phyloP scores from a whole-genome alignment of 1,140 invertebrate species.

The Nasonia longicornis region DNA sequence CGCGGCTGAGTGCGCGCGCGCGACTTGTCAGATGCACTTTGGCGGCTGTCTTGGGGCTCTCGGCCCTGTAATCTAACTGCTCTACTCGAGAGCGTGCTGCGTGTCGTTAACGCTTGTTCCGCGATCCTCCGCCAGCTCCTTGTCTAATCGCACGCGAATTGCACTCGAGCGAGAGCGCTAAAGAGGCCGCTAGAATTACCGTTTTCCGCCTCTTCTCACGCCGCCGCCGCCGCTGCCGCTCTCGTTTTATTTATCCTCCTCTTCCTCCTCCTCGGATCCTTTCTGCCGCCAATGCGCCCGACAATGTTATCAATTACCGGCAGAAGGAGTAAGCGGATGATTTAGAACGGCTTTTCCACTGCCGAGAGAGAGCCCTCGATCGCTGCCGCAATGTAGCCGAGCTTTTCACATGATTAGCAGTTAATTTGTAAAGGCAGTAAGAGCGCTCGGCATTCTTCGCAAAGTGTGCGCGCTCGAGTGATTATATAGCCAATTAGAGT shows the following conservation, averaged over 20 bases:
- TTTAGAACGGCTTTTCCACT: background rate
- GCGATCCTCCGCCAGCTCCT: background rate
- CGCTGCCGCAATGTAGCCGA: background rate
- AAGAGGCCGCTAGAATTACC: constrained; percentile 21
- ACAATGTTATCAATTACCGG: constrained; percentile 20
- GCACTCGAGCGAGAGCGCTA: background rate
- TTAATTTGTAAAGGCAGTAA: constrained; percentile 1
- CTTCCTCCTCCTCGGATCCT: background rate
- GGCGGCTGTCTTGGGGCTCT: constrained; percentile 37
- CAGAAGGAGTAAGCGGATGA: background rate
- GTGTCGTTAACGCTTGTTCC: constrained; percentile 55
- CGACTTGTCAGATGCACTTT: constrained; percentile 52
- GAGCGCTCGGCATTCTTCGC: background rate
- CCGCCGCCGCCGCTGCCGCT: background rate
- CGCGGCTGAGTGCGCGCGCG: constrained; percentile 50
- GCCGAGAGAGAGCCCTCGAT: background rate
- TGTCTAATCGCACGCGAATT: constrained; percentile 12
- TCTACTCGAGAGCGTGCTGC: background rate
- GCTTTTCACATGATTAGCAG: constrained; percentile 16
- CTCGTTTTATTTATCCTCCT: background rate
- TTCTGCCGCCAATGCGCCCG: background rate
- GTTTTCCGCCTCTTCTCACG: constrained; percentile 28
- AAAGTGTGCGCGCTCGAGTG: background rate
- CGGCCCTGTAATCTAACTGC: constrained; percentile 47
- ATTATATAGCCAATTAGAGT: background rate